Evolutionary conservation across 92 coral and sea anemone genomes (phyloP).

Genomic region (Parazoanthus atlanticus): DNA sequence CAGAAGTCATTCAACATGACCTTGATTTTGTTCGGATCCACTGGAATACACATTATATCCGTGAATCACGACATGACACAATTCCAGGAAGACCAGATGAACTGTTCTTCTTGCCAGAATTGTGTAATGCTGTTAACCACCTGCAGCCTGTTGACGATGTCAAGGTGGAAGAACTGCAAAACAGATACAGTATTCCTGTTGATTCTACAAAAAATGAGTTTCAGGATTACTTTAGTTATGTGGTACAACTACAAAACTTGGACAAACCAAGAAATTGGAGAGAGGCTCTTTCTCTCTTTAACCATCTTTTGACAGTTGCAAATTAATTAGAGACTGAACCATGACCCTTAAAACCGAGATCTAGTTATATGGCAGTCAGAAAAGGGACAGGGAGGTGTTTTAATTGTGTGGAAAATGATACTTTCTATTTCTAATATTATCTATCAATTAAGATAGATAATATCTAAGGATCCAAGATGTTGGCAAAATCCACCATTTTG

Average conservation of each 20-base stretch:
- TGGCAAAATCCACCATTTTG: slow-evolving; percentile 9
- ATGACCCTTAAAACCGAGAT: slow-evolving; percentile 2
- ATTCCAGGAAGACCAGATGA: slow-evolving; percentile 22
- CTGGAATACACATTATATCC: slow-evolving; percentile 31
- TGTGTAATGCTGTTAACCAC: background rate
- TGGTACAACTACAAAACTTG: background rate
- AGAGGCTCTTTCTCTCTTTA: slow-evolving; percentile 12
- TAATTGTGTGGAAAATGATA: background rate
- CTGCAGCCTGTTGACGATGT: slow-evolving; percentile 8
- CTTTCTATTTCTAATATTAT: slow-evolving; percentile 4
- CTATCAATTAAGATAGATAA: background rate
- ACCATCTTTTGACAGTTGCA: slow-evolving; percentile 33
- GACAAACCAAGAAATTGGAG: slow-evolving; percentile 12
- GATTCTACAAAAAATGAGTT: background rate
- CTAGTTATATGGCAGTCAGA: background rate
- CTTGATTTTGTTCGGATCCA: background rate
- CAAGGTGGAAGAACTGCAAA: background rate
- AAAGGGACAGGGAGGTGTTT: slow-evolving; percentile 9
- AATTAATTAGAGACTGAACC: background rate
- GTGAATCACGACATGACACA: slow-evolving; percentile 15
- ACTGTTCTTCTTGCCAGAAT: slow-evolving; percentile 15
- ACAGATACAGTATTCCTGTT: background rate
- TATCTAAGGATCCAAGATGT: slow-evolving; percentile 6
- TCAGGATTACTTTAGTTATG: background rate
- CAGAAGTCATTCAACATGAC: slow-evolving; percentile 20